phyloP scores from a whole-genome alignment of 2,888 invertebrate species.

The Aphodius granarius region DNA sequence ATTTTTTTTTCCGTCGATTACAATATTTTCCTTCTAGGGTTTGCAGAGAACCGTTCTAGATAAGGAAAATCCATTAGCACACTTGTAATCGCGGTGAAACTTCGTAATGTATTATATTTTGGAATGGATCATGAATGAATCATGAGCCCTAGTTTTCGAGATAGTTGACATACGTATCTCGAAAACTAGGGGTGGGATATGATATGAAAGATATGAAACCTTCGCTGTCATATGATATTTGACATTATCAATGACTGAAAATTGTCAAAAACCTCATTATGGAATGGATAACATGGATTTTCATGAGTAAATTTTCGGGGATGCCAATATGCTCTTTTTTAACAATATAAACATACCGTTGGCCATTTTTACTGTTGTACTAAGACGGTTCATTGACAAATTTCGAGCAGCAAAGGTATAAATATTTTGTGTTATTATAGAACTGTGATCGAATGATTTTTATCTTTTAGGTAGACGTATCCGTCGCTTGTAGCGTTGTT shows the following conservation, averaged over 20 bases:
- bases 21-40: too few species aligned
- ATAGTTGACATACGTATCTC: too few species aligned
- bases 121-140: too few species aligned
- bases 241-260: background rate
- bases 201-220: too few species aligned
- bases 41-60: too few species aligned
- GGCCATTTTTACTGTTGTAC: constrained; percentile 19
- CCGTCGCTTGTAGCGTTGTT: background rate
- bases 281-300: background rate
- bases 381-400: constrained; percentile 27
- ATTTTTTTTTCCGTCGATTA: too few species aligned
- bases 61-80: too few species aligned
- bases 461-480: background rate
- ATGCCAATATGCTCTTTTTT: constrained; percentile 7
- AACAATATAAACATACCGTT: constrained; percentile 23
- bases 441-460: background rate
- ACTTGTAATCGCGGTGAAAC: too few species aligned
- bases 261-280: background rate
- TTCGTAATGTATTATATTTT: too few species aligned
- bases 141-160: too few species aligned
- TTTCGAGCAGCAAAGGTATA: constrained; percentile 21
- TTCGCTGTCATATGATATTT: background rate
- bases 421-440: background rate
- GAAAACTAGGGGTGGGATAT: too few species aligned
- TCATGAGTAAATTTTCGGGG: background rate